Evolutionary conservation across 2,888 invertebrate genomes (phyloP), one percentile per base, ranked within the genome.

Genomic region (Drosophila colorata): DNA sequence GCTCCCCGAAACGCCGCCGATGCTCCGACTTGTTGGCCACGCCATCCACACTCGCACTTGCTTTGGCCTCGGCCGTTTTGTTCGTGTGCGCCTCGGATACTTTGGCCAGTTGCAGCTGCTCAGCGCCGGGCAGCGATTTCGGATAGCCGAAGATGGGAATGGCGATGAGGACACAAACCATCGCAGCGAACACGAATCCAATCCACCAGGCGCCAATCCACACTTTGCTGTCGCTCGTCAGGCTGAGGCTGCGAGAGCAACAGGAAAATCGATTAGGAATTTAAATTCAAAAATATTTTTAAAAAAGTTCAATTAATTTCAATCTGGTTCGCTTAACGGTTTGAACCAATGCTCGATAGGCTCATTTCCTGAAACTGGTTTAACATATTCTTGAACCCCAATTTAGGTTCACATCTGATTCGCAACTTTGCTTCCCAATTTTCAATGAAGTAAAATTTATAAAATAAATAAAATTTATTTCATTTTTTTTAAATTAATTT

Each of bases 191-290:
- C 31, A 96, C 93, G 90, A 97, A 97, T 1, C 96, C 96, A 51
- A 96, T 93, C 97, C 97, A 97, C 97, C 97, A 97, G 23, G 96
- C 96, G 20, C 97, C 97, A 55, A 97, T 95, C 97, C 97, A 97
- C 9, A 95, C 94, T 25, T 95, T 95, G 86, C 95, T 96, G 60
- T 94, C 93, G 0, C 95, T 94, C 7, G 95, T 95, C 66, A 96
- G 92, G 4, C 95, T 95, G 66, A 95, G 92, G 74, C 96, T 96
- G 92, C 8, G 28, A 9, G 9, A 9, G 8, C 2, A n/a, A 1
- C 2, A n/a, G 28, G 13, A 4, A 20, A 38, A n/a, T 0, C 2
- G 9, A 0, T 28, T 9, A 9, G 9, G 28, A 28, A 28, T 28
- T 28, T 2, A 2, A 8, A 20, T 20, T n/a, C n/a, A n/a, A n/a